Percentiles rank a stretch among this genome's conserved stretches.
Evolutionary conservation across 2,888 invertebrate genomes (phyloP).

Genomic region (Ectemnius cavifrons): DNA sequence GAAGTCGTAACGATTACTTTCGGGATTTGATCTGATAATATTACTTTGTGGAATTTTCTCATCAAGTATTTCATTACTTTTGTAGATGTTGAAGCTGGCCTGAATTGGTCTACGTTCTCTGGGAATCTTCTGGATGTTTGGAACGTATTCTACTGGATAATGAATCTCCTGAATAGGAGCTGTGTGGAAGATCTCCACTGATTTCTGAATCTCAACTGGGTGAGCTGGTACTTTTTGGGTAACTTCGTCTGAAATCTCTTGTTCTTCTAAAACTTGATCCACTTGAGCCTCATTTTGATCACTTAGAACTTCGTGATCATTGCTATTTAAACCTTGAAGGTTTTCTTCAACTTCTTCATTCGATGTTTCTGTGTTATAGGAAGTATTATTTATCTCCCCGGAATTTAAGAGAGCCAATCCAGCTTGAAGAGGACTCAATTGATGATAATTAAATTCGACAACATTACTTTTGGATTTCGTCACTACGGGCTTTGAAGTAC

Average conservation of each 20-base stretch:
- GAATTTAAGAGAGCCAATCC: conserved; percentile 69
- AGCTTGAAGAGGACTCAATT: conserved; percentile 71
- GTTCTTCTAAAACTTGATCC: conserved; percentile 27
- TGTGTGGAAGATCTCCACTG: conserved; percentile 71
- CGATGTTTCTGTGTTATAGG: conserved; percentile 22
- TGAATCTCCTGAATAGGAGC: conserved; percentile 74
- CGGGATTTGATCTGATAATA: conserved; percentile 9
- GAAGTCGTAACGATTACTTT: conserved; percentile 37
- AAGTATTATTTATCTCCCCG: conserved; percentile 19
- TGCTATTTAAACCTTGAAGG: neutral
- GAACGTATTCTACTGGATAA: conserved; percentile 65
- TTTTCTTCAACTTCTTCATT: neutral
- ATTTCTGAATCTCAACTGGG: conserved; percentile 73
- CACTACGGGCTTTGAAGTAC: neutral
- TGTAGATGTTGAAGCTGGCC: conserved; percentile 25
- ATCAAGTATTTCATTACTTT: conserved; percentile 38
- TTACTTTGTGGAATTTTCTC: conserved; percentile 15
- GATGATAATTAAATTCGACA: conserved; percentile 32
- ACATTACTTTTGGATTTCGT: neutral
- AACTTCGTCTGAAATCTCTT: conserved; percentile 30
- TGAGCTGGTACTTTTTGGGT: conserved; percentile 13
- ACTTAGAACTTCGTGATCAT: neutral
- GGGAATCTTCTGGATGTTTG: conserved; percentile 51
- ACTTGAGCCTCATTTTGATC: neutral
- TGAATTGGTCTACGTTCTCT: conserved; percentile 11